phyloP scores from a whole-genome alignment of 1,140 invertebrate species.

The Coelopa frigida region DNA sequence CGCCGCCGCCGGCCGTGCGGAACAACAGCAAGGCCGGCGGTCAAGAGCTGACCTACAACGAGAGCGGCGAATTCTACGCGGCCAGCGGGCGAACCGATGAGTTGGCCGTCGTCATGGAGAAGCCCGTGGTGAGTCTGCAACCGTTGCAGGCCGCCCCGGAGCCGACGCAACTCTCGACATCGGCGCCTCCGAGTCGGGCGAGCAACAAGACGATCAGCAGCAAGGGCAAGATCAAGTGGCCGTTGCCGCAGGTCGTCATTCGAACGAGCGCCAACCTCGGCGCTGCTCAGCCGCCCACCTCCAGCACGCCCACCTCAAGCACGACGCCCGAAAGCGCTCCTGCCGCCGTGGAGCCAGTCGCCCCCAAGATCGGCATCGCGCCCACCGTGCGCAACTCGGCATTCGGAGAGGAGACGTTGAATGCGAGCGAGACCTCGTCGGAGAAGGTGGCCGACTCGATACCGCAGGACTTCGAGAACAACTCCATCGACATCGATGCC shows the following conservation, averaged over 20 bases:
- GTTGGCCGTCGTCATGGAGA: constrained; percentile 33
- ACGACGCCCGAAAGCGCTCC: neutral
- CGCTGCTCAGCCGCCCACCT: neutral
- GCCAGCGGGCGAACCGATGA: constrained; percentile 19
- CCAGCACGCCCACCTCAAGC: neutral
- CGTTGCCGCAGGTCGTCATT: constrained; percentile 26
- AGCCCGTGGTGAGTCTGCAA: constrained; percentile 25
- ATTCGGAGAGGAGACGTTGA: neutral
- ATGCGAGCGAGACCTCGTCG: constrained; percentile 18
- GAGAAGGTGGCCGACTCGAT: constrained; percentile 28
- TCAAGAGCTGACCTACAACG: neutral
- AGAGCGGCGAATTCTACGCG: constrained; percentile 3
- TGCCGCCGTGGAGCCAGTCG: neutral
- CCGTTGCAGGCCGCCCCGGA: constrained; percentile 15
- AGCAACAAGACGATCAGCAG: constrained; percentile 33
- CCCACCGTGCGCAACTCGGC: neutral
- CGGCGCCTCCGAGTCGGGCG: constrained; percentile 19
- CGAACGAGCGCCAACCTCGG: constrained; percentile 11
- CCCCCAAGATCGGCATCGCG: no score
- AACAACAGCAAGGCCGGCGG: neutral
- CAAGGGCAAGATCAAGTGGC: constrained; percentile 39
- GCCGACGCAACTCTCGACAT: constrained; percentile 24
- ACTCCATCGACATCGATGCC: constrained; percentile 40
- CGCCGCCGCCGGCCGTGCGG: neutral
- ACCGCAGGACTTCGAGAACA: constrained; percentile 40